Base-by-base conservation (phyloP, 2,113 vertebrate species). In the Semnornis frantzii region DNA sequence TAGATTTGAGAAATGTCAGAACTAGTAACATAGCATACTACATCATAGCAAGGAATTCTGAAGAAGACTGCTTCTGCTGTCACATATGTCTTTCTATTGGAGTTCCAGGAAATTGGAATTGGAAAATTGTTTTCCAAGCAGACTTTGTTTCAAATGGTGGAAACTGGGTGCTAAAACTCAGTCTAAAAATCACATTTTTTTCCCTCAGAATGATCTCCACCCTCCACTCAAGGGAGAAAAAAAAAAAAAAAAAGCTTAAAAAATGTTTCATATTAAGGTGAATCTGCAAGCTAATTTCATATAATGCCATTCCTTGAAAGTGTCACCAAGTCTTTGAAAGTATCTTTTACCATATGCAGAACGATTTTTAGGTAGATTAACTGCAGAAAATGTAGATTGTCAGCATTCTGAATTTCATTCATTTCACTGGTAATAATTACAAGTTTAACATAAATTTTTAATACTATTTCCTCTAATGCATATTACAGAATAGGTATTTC, bases 131-230 rank as follows among this genome's bases (percentile, higher is more conserved):
- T 87, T 89, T 73, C n/a, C 46, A 82, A 68, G 42, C 12, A 91
- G n/a, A 48, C 23, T 50, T 78, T 30, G 3, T 23, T 75, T 42
- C 48, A 83, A 64, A 60, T 17, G 30, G 28, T 24, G 13, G 52
- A 77, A 90, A 82, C 2, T 10, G 3, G 10, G 11, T n/a, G 23
- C 28, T 70, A 46, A 82, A 85, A 69, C 39, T 69, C 52, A 55
- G 60, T 28, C 28, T 7, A 70, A 80, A 80, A 92, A 82, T 42
- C 9, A 31, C 15, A 57, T 6, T 9, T 77, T 73, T 66, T 12
- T 24, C 27, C 14, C 30, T 15, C 2, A 7, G 70, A 59, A 33
- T 15, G 2, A 64, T 23, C 2, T 3, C 3, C 2, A 4, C 8
- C 15, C 2, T 3, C 2, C 24, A 6, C 44, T 15, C 44, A 46